phyloP scores from a whole-genome alignment of 2,888 invertebrate genomes.

The Stenoptilia bipunctidactyla region DNA sequence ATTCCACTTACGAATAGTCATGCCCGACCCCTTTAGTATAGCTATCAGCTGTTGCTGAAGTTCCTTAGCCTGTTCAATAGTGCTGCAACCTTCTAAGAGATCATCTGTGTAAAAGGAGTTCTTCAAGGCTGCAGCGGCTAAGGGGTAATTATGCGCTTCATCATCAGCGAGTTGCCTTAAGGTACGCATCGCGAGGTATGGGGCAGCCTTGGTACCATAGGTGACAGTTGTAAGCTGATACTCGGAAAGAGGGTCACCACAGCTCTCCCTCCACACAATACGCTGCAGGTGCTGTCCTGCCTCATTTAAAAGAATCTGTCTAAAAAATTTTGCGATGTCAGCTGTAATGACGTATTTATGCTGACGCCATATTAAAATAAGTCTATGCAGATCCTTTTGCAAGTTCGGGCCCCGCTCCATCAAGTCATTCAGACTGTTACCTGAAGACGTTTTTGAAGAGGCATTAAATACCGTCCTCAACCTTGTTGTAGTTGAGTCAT shows the following conservation, averaged over 20 bases:
- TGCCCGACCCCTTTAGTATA: slow-evolving; percentile 8
- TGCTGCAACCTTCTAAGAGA: slow-evolving; percentile 1
- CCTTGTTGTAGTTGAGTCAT: slow-evolving; percentile 11
- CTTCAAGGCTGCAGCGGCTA: background rate
- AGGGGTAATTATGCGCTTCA: background rate
- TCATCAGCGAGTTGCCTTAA: slow-evolving; percentile 2
- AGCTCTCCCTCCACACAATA: background rate
- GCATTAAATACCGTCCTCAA: slow-evolving; percentile 14
- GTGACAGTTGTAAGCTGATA: slow-evolving; percentile 4
- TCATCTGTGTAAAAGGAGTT: slow-evolving; percentile 8
- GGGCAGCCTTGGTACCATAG: slow-evolving; percentile 6
- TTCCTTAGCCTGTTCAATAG: background rate
- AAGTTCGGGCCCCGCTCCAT: slow-evolving; percentile 13
- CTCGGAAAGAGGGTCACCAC: background rate
- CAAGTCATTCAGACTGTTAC: slow-evolving; percentile 13
- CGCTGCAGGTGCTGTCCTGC: background rate
- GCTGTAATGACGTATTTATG: slow-evolving; percentile 4
- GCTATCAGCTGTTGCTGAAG: slow-evolving; percentile 4
- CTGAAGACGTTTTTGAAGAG: slow-evolving; percentile 11
- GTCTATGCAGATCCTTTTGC: slow-evolving; percentile 7
- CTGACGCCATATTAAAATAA: slow-evolving; percentile 8
- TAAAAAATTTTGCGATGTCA: slow-evolving; percentile 6
- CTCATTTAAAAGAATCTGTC: slow-evolving; percentile 1
- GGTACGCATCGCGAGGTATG: slow-evolving; percentile 8
- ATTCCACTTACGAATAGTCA: slow-evolving; percentile 12